A percentile compares a stretch with the other conserved stretches of the same genome.
phyloP scores from a whole-genome alignment of 2,888 invertebrate genomes.

The Leucophenga montana region DNA sequence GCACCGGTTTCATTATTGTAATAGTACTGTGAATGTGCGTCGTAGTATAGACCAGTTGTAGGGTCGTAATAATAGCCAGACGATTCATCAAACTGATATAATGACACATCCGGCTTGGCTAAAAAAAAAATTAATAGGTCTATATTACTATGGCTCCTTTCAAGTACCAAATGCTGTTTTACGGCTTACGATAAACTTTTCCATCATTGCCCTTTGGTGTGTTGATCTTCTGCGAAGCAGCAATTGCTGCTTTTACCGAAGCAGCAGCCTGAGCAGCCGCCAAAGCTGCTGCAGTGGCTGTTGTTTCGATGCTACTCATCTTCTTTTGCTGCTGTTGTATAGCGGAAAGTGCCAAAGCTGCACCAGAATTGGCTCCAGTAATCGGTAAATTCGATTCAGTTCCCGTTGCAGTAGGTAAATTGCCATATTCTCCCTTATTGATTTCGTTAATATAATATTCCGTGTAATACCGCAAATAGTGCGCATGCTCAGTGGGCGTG shows the following conservation, averaged over 20 bases:
- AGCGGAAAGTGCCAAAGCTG: slow-evolving; percentile 91
- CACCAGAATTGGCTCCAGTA: slow-evolving; percentile 83
- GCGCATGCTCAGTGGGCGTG: slow-evolving; percentile 80
- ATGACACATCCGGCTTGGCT: slow-evolving; percentile 88
- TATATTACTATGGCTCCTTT: no score
- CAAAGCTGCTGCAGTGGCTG: slow-evolving; percentile 67
- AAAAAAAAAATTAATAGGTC: neutral
- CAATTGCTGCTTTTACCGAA: slow-evolving; percentile 69
- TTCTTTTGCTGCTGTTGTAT: slow-evolving; percentile 75
- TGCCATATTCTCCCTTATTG: slow-evolving; percentile 64
- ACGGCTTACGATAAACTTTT: slow-evolving; percentile 69
- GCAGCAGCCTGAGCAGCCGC: slow-evolving; percentile 68
- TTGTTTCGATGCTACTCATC: slow-evolving; percentile 69
- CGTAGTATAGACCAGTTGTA: slow-evolving; percentile 94
- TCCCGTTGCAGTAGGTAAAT: slow-evolving; percentile 56
- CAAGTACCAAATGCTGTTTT: neutral
- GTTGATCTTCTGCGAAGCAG: slow-evolving; percentile 51
- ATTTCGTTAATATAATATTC: slow-evolving; percentile 79
- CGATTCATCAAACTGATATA: slow-evolving; percentile 93
- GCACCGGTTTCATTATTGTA: slow-evolving; percentile 92
- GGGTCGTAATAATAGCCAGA: slow-evolving; percentile 98
- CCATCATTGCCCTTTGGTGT: slow-evolving; percentile 71
- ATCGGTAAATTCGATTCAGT: slow-evolving; percentile 45
- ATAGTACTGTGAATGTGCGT: slow-evolving; percentile 95
- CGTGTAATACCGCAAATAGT: slow-evolving; percentile 82